phyloP scores from a whole-genome alignment of 2,888 invertebrate genomes.

The Carcina quercana region DNA sequence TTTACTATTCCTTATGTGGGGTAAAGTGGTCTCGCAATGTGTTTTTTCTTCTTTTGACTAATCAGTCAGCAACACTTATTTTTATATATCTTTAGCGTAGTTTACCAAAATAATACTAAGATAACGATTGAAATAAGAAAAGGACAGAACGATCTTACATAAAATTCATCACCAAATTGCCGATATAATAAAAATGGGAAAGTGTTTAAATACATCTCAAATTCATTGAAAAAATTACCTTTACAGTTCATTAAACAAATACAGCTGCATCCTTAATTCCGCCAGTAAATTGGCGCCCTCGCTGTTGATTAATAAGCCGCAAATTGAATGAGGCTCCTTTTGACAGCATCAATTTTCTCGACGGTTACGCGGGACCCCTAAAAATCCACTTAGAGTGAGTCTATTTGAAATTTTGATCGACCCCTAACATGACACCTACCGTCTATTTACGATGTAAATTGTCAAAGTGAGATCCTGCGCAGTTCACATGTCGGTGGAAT shows the following conservation, averaged over 20 bases:
- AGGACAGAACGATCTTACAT: too few relatives aligned
- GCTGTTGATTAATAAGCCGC: conserved; percentile 63
- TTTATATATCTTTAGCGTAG: too few relatives aligned
- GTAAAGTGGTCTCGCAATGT: too few relatives aligned
- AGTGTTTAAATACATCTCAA: too few relatives aligned
- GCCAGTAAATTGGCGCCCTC: conserved; percentile 30
- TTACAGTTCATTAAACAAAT: conserved; percentile 39
- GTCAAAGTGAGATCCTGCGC: conserved; percentile 46
- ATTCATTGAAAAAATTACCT: conserved; percentile 8
- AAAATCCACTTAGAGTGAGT: conserved; percentile 64
- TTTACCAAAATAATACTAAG: too few relatives aligned
- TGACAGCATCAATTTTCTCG: conserved; percentile 71
- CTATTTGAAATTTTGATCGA: conserved; percentile 72
- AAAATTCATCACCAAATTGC: too few relatives aligned
- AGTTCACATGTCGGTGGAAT: conserved; percentile 38
- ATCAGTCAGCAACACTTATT: too few relatives aligned
- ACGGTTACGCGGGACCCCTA: conserved; percentile 56
- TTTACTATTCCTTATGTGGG: too few relatives aligned
- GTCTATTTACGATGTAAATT: conserved; percentile 72
- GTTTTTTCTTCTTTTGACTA: too few relatives aligned
- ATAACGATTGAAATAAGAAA: too few relatives aligned
- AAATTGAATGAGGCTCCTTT: conserved; percentile 63
- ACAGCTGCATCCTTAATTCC: conserved; percentile 27
- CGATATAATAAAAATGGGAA: too few relatives aligned
- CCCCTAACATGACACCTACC: conserved; percentile 64